A percentile compares a stretch with the other conserved stretches of the same genome.
These are phyloP conservation scores for Spizella passerina DNA, from an alignment of 2,797 vertebrate species.

Conservation along the genomic window DNA sequence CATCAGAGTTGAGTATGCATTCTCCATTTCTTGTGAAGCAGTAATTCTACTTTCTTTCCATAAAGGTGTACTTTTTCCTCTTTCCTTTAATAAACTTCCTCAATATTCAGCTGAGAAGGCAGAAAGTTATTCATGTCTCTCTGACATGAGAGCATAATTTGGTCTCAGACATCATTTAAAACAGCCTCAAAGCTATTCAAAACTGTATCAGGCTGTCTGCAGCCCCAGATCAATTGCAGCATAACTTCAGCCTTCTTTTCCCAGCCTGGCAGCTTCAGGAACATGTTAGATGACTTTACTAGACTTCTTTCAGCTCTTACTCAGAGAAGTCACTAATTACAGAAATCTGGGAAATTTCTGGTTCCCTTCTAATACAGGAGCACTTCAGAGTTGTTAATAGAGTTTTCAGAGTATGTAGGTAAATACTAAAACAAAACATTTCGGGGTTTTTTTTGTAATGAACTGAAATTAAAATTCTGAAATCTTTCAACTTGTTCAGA, in stretches of 20 bases:
- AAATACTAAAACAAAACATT: not conserved
- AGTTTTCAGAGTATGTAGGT: not conserved
- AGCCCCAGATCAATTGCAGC: not conserved
- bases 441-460: fast-evolving
- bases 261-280: not conserved
- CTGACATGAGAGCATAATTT: not conserved
- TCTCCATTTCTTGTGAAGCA: not conserved
- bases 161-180: not conserved
- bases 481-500: not conserved
- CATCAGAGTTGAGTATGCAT: not conserved
- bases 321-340: not conserved
- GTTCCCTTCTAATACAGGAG: not conserved
- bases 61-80: not conserved
- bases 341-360: not conserved
- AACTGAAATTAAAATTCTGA: not conserved
- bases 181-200: not conserved
- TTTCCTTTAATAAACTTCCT: slow-evolving; percentile 13
- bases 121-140: slow-evolving; percentile 1
- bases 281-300: not conserved
- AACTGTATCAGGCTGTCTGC: not conserved
- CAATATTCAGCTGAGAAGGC: slow-evolving; percentile 20
- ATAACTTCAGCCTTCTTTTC: not conserved
- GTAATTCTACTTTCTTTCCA: not conserved
- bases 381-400: not conserved
- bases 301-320: not conserved